A percentile compares a stretch with the other conserved stretches of the same genome.
Conservation (phyloP, 92 coral and sea anemone species). For the Nematostella vectensis region DNA sequence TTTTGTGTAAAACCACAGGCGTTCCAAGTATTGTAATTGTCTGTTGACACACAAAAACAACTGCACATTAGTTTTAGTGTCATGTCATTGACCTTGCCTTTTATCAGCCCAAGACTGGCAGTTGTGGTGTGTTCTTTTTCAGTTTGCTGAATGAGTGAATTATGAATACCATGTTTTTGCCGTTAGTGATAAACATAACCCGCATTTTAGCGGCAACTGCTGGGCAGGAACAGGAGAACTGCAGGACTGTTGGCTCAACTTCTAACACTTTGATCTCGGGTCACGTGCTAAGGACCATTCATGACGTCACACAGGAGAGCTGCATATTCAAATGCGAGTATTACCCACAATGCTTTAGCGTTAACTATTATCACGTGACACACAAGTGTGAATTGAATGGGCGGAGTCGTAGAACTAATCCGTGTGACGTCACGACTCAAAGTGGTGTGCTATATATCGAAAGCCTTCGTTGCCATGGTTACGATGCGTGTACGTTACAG, state of each 20-base stretch:
- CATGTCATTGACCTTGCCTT: no score
- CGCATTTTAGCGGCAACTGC: no score
- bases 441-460: constrained; percentile 27
- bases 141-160: no score
- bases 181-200: no score
- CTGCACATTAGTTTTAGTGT: no score
- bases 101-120: no score
- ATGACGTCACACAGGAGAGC: constrained; percentile 9
- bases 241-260: background rate
- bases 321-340: constrained; percentile 12
- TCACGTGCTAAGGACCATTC: constrained; percentile 13
- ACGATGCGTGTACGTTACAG: constrained; percentile 32
- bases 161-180: no score
- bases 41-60: no score
- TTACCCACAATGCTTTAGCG: constrained; percentile 6
- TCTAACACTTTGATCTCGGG: constrained; percentile 5
- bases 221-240: no score
- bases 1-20: no score
- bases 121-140: no score
- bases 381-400: constrained; percentile 11
- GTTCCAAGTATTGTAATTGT: no score
- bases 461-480: constrained; percentile 21
- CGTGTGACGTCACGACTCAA: constrained; percentile 8
- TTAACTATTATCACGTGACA: constrained; percentile 14
- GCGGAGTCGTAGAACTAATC: constrained; percentile 10